Evolutionary conservation across 2,113 vertebrate species (phyloP).

Genomic region (Myanophis thanlyinensis): DNA sequence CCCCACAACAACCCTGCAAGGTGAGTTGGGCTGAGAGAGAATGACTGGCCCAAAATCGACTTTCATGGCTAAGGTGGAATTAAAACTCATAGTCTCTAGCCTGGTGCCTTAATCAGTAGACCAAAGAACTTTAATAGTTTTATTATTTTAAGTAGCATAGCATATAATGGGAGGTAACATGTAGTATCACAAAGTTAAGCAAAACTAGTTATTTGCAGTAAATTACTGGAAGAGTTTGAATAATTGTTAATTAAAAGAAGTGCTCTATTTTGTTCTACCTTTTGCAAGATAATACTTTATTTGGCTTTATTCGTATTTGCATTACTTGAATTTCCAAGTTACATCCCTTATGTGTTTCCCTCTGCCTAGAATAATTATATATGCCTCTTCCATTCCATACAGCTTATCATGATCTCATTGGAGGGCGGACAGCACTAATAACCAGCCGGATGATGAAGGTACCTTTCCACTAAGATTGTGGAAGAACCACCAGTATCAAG

Average conservation of each 20-base stretch:
- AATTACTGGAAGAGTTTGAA: neutral
- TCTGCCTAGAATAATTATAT: conserved; percentile 30
- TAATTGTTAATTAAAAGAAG: neutral
- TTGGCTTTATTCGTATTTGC: no score
- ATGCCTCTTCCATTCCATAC: neutral
- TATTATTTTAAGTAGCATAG: neutral
- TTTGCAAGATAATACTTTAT: neutral
- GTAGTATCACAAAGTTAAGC: neutral
- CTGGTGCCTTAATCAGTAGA: no score
- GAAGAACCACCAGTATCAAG: neutral
- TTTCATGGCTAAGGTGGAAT: no score
- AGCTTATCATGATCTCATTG: neutral
- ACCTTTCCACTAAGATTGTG: neutral
- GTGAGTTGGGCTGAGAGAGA: no score
- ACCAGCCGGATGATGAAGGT: neutral
- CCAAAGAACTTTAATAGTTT: neutral
- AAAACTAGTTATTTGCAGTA: neutral
- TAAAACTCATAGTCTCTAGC: no score
- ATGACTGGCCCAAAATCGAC: no score
- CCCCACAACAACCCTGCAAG: no score
- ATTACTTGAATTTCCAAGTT: neutral
- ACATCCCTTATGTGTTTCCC: neutral
- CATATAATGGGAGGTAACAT: neutral
- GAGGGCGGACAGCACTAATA: neutral
- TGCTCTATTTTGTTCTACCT: neutral